Base-by-base conservation (phyloP, 2,888 invertebrate species). In the Gymnocheta viridis region DNA sequence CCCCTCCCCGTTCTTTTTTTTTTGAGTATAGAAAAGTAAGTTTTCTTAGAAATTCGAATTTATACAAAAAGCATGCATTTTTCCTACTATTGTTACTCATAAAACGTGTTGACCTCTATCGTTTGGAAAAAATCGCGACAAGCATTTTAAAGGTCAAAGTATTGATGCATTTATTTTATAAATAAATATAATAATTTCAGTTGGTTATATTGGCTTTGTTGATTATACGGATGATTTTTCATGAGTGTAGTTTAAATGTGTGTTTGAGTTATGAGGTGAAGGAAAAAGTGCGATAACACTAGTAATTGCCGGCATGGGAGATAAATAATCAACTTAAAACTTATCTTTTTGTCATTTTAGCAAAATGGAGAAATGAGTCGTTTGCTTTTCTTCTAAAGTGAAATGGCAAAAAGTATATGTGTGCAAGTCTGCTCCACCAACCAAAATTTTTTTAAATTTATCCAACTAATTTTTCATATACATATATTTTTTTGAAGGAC, bases 71-170 rank as follows among this genome's bases (percentile, higher is more conserved):
- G 2, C 41, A 70, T 70, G 49, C n/a, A n/a, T 70, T 66, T 44
- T n/a, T 47, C 54, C 67, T 69, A 84, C 81, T 78, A 22, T 49
- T 58, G 81, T 84, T 84, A 84, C 81, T 81, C 77, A 35, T 73
- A 64, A 84, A 84, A 81, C 84, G 84, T 84, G 84, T 70, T 77
- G 84, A 84, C 84, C 84, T 78, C 56, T 81, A 70, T 70, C 51
- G 19, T 29, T 62, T 27, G 60, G 27, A 44, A 32, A 74, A 62
- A 69, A 74, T 67, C 35, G 29, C 14, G 17, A 56, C 29, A 38
- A 58, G 24, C 47, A 47, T 60, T 29, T 32, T 27, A 77, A 69
- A 78, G 81, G 84, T 84, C 58, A 77, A 72, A 73, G 56, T 58
- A 67, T 69, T 69, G 58, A 32, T 69, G 12, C n/a, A 60, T 69